phyloP scores from a whole-genome alignment of 1,140 invertebrate species.

The Copidosoma floridanum region DNA sequence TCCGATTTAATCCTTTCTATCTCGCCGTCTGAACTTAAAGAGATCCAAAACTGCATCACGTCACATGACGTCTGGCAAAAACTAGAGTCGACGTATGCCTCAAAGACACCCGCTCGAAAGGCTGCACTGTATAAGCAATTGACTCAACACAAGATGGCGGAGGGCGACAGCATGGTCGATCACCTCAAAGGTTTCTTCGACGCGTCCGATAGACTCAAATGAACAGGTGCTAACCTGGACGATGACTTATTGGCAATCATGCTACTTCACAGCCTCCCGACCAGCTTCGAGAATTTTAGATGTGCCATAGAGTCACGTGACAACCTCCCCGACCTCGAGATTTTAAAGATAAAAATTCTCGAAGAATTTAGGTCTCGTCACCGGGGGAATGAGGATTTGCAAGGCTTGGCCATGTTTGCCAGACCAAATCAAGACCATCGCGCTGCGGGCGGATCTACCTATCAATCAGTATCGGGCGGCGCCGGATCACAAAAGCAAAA shows the following conservation, averaged over 20 bases:
- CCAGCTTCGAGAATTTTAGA: slow-evolving; percentile 35
- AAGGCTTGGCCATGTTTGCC: background rate
- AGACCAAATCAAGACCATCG: background rate
- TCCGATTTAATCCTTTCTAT: no score
- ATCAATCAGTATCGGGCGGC: background rate
- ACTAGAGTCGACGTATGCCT: slow-evolving; percentile 19
- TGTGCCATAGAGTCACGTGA: slow-evolving; percentile 39
- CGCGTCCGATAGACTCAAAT: slow-evolving; percentile 17
- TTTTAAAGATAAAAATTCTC: slow-evolving; percentile 38
- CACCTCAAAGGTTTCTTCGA: no score
- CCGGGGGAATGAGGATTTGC: background rate
- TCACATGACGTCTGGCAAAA: slow-evolving; percentile 17
- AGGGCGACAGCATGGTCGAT: no score
- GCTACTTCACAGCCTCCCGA: slow-evolving; percentile 35
- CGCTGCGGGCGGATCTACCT: background rate
- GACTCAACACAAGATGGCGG: no score
- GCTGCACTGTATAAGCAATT: slow-evolving; percentile 8
- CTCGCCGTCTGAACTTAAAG: no score
- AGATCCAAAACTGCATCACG: slow-evolving; percentile 20
- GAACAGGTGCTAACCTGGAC: slow-evolving; percentile 33
- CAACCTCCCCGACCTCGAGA: slow-evolving; percentile 30
- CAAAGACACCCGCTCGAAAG: slow-evolving; percentile 18
- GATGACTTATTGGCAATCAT: slow-evolving; percentile 34
- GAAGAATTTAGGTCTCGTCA: no score
- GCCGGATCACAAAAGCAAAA: background rate